Evolutionary conservation across 2,797 vertebrate genomes (phyloP).

Genomic region (Telmatherina bonti): DNA sequence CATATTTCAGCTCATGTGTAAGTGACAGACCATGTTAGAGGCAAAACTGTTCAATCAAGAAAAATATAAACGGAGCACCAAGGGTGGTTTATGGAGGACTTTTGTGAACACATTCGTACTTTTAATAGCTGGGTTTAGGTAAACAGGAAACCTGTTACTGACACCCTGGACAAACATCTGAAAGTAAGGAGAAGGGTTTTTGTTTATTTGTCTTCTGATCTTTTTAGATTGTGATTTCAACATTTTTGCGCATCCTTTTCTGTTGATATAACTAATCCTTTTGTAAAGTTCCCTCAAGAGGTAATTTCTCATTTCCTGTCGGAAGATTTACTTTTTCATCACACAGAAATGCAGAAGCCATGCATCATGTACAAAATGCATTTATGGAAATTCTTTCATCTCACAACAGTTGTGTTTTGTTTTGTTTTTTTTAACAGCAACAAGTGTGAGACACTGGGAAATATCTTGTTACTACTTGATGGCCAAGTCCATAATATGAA

Average conservation of each 20-base stretch:
- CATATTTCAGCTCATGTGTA: constrained; percentile 67
- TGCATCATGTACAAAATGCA: constrained; percentile 20
- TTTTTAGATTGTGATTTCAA: constrained; percentile 21
- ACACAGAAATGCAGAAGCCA: constrained; percentile 27
- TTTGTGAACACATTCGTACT: constrained; percentile 51
- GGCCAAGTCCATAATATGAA: background rate
- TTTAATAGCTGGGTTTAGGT: constrained; percentile 35
- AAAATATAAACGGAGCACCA: constrained; percentile 20
- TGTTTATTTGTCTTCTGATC: background rate
- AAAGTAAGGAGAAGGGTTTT: background rate
- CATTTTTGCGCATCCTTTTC: constrained; percentile 22
- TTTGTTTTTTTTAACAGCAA: constrained; percentile 15
- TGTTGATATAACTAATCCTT: constrained; percentile 47
- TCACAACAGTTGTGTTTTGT: constrained; percentile 22
- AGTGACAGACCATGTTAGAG: constrained; percentile 52
- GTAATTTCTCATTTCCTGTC: constrained; percentile 33
- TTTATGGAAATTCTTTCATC: constrained; percentile 34
- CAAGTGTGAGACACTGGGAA: constrained; percentile 40
- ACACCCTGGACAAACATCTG: constrained; percentile 19
- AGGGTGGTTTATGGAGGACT: constrained; percentile 41
- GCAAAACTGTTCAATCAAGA: constrained; percentile 29
- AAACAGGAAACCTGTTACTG: constrained; percentile 33
- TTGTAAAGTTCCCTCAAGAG: constrained; percentile 24
- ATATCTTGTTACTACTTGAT: constrained; percentile 30
- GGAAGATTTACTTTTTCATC: constrained; percentile 44